These are phyloP conservation scores for Edolisoma coerulescens DNA, from an alignment of 2,113 vertebrate species.

Conservation along the genomic window DNA sequence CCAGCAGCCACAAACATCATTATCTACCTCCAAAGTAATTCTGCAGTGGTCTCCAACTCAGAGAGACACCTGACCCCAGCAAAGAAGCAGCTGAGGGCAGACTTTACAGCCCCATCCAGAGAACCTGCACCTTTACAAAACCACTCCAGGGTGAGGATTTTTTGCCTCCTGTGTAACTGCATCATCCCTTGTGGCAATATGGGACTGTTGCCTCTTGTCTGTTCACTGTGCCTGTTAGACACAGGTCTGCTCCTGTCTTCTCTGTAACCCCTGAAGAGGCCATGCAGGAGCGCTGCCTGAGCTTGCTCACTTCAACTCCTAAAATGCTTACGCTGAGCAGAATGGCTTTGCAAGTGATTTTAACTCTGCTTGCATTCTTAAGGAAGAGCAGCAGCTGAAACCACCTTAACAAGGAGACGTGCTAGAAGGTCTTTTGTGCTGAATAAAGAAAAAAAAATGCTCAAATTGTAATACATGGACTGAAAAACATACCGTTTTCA, in stretches of 20 bases:
- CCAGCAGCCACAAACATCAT: background rate
- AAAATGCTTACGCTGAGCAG: background rate
- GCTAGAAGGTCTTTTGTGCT: background rate
- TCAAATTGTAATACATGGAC: background rate
- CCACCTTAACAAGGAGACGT: background rate
- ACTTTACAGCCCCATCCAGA: background rate
- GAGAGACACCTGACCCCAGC: accelerated
- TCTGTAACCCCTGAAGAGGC: background rate
- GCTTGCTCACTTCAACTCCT: no score
- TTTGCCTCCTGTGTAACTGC: background rate
- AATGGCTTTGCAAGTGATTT: background rate
- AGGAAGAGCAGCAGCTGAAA: background rate
- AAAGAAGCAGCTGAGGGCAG: background rate
- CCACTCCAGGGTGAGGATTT: background rate
- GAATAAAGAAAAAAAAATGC: background rate
- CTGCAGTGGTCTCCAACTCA: accelerated
- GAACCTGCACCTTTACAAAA: background rate
- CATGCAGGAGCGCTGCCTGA: background rate
- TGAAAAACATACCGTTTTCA: background rate
- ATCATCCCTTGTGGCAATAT: background rate
- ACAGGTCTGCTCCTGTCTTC: background rate
- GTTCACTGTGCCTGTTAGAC: accelerated
- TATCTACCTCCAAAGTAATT: no score
- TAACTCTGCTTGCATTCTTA: background rate
- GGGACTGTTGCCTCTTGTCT: background rate